Evolutionary conservation across 2,888 invertebrate species (phyloP), one percentile per base, ranked within the genome.

Genomic region (Drosophila siamana): DNA sequence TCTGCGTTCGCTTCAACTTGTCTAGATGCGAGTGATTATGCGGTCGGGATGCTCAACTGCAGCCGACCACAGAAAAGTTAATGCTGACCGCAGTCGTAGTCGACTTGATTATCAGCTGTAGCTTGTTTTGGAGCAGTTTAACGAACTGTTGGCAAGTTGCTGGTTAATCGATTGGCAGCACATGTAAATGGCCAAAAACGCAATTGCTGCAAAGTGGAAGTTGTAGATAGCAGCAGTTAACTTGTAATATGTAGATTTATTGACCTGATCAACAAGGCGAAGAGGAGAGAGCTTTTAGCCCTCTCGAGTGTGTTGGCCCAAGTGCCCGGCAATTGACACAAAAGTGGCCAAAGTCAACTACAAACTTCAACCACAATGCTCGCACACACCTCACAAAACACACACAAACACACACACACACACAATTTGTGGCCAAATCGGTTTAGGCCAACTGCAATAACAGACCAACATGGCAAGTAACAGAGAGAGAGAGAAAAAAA

Each of bases 391-490:
- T 19, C 19, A 26, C 33, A 48, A 48, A 52, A 50, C 6, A 46
- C 44, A 74, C 30, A 54, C 24, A 50, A 43, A 24, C 30, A 33
- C 11, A 44, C 16, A 51, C 36, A 30, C 44, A 57, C 19, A 43
- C n/a, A 41, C 40, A n/a, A 26, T 46, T 22, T 38, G 74, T 67
- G 62, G 61, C 69, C 70, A 85, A 81, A 82, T 85, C 82, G 82
- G 79, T 82, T 85, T 78, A 64, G 64, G 66, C 75, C 79, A 85
- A 68, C 75, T 79, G 75, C 64, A 67, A 74, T 81, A 82, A 74
- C 75, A 70, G 41, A 36, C 62, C 54, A 44, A 55, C 30, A 36
- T 52, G 30, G 59, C 56, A 52, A 57, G 43, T 48, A 16, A 24
- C 43, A 19, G n/a, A n/a, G n/a, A n/a, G n/a, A n/a, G n/a, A n/a